Evolutionary conservation across 2,797 vertebrate species (phyloP).

Genomic region (Enteromius trimaculatus): DNA sequence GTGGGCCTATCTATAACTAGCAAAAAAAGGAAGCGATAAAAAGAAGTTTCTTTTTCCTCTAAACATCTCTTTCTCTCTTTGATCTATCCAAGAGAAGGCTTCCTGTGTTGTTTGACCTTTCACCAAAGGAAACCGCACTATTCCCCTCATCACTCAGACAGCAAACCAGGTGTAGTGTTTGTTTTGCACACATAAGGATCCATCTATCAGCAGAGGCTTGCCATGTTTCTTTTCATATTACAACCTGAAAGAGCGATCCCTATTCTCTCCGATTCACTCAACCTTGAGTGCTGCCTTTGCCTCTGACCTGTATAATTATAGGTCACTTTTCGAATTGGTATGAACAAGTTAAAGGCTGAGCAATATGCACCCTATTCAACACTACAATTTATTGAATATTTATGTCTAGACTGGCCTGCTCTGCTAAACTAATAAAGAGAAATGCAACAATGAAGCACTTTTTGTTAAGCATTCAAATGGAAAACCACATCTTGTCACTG

Average conservation of each 20-base stretch:
- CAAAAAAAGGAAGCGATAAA: slow-evolving; percentile 6
- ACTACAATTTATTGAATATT: slow-evolving; percentile 55
- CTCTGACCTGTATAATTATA: slow-evolving; percentile 54
- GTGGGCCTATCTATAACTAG: not conserved
- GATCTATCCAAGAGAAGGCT: slow-evolving; percentile 37
- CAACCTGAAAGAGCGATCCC: not conserved
- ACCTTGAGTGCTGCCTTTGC: slow-evolving; percentile 22
- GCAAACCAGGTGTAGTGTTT: slow-evolving; percentile 62
- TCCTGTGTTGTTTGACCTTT: slow-evolving; percentile 61
- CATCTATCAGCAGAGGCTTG: slow-evolving; percentile 58
- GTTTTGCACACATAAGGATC: slow-evolving; percentile 56
- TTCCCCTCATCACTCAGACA: slow-evolving; percentile 50
- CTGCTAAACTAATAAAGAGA: slow-evolving; percentile 58
- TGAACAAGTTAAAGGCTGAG: slow-evolving; percentile 53
- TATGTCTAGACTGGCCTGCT: slow-evolving; percentile 46
- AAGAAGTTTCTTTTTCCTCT: slow-evolving; percentile 16
- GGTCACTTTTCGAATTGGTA: slow-evolving; percentile 58
- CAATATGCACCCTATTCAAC: slow-evolving; percentile 50
- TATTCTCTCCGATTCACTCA: slow-evolving; percentile 1
- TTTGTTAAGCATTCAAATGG: slow-evolving; percentile 29
- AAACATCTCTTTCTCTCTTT: slow-evolving; percentile 33
- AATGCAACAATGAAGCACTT: slow-evolving; percentile 44
- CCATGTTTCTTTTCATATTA: slow-evolving; percentile 53
- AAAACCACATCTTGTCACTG: slow-evolving; percentile 27
- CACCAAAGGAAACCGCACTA: slow-evolving; percentile 45